These are phyloP conservation scores for Sinocyclocheilus maitianheensis DNA, from an alignment of 2,113 vertebrate genomes.

Conservation along the genomic window DNA sequence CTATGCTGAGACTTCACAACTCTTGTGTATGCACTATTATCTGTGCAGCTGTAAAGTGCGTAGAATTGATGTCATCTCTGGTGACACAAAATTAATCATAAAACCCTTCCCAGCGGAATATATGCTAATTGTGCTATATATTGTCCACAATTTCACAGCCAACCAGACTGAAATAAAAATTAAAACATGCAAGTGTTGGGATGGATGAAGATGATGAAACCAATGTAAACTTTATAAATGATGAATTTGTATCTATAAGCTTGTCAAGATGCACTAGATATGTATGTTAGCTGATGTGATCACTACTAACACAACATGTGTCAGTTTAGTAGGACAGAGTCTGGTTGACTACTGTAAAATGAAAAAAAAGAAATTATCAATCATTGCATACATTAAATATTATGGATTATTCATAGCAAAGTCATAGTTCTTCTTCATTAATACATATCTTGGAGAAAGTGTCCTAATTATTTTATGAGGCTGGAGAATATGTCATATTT, in stretches of 20 bases:
- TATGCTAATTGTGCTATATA: conserved; percentile 21
- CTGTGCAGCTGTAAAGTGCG: conserved; percentile 6
- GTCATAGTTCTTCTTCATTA: neutral
- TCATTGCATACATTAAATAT: neutral
- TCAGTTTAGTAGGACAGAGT: neutral
- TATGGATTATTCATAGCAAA: neutral
- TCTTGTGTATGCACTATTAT: conserved; percentile 17
- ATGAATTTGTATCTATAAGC: neutral
- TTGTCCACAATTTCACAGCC: neutral
- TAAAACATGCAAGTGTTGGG: neutral
- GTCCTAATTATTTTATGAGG: neutral
- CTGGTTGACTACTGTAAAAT: neutral
- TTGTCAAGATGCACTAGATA: neutral
- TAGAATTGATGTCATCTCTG: conserved; percentile 27
- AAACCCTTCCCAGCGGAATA: neutral
- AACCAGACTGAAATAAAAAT: neutral
- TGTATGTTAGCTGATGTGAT: neutral
- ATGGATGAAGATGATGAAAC: neutral
- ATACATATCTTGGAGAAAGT: neutral
- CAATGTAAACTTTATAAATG: neutral
- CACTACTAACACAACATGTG: no score
- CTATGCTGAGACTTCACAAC: conserved; percentile 25
- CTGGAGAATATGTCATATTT: neutral
- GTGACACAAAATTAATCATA: conserved; percentile 22
- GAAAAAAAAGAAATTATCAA: no score